Evolutionary conservation across 2,888 invertebrate species (phyloP).

Genomic region (Ceratothoa steindachneri): DNA sequence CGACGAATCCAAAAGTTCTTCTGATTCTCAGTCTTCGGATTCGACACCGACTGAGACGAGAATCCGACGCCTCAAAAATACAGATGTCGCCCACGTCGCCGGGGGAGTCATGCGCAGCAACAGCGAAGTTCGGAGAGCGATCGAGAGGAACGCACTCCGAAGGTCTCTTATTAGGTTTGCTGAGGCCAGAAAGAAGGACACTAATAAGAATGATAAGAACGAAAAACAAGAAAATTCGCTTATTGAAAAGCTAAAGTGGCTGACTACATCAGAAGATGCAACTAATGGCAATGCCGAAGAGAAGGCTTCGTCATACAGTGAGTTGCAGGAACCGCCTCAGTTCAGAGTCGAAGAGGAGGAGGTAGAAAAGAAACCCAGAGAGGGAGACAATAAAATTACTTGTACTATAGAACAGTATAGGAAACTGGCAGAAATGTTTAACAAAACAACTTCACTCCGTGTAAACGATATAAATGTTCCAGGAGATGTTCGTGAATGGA

Average conservation of each 20-base stretch:
- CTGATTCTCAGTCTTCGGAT: slow-evolving; percentile 42
- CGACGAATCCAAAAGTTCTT: slow-evolving; percentile 43
- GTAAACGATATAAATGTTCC: slow-evolving; percentile 45
- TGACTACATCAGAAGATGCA: slow-evolving; percentile 58
- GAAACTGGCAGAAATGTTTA: slow-evolving; percentile 43
- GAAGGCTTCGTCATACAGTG: slow-evolving; percentile 12
- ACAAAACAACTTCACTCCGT: slow-evolving; percentile 41
- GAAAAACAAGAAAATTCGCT: slow-evolving; percentile 64
- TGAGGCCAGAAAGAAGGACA: slow-evolving; percentile 60
- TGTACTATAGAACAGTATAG: slow-evolving; percentile 39
- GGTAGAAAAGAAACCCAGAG: not conserved
- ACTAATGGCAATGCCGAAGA: slow-evolving; percentile 35
- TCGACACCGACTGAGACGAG: slow-evolving; percentile 40
- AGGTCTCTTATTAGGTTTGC: slow-evolving; percentile 66
- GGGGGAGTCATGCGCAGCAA: slow-evolving; percentile 49
- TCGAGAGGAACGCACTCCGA: slow-evolving; percentile 75
- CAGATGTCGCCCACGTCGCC: slow-evolving; percentile 40
- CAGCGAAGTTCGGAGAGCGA: slow-evolving; percentile 64
- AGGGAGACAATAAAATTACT: slow-evolving; percentile 23
- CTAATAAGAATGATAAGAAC: slow-evolving; percentile 56
- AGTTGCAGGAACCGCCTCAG: not conserved
- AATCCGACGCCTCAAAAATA: slow-evolving; percentile 33
- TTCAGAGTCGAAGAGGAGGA: not conserved
- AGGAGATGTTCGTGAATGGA: slow-evolving; percentile 49
- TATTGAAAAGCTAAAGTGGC: slow-evolving; percentile 76